These are phyloP conservation scores for Brachyrhaphis roseni DNA, from an alignment of 2,797 vertebrate genomes.

Conservation along the genomic window DNA sequence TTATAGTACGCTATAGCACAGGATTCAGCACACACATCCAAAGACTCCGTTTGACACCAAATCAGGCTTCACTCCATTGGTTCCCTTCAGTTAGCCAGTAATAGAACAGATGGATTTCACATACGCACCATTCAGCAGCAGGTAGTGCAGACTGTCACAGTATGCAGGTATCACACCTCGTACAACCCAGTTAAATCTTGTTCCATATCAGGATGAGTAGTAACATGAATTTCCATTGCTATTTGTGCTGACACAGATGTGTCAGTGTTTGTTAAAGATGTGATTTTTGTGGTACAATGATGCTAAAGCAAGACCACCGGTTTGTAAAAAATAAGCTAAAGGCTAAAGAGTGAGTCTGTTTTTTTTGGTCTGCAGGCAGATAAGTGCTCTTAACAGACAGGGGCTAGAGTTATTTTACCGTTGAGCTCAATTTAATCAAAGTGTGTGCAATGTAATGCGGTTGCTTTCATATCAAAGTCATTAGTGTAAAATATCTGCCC, in stretches of 20 bases:
- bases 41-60: conserved; percentile 72
- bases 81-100: conserved; percentile 56
- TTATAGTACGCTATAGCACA: conserved; percentile 66
- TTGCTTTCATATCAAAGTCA: not conserved
- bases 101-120: conserved; percentile 68
- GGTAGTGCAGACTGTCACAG: conserved; percentile 38
- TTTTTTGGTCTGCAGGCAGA: not conserved
- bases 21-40: conserved; percentile 59
- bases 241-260: conserved; percentile 19
- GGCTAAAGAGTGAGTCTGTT: not conserved
- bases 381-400: not conserved
- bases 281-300: conserved; percentile 11
- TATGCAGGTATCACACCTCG: conserved; percentile 31
- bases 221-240: conserved; percentile 32
- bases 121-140: conserved; percentile 53
- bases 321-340: not conserved
- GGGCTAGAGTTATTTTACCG: not conserved
- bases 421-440: conserved; percentile 7
- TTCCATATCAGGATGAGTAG: conserved; percentile 38
- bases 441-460: not conserved
- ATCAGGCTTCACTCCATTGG: conserved; percentile 70
- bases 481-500: not conserved
- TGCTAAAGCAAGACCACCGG: not conserved
- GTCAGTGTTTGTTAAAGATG: conserved; percentile 22
- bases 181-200: conserved; percentile 26